These are phyloP conservation scores for Andrena hattorfiana DNA, from an alignment of 2,888 invertebrate genomes.

Conservation along the genomic window DNA sequence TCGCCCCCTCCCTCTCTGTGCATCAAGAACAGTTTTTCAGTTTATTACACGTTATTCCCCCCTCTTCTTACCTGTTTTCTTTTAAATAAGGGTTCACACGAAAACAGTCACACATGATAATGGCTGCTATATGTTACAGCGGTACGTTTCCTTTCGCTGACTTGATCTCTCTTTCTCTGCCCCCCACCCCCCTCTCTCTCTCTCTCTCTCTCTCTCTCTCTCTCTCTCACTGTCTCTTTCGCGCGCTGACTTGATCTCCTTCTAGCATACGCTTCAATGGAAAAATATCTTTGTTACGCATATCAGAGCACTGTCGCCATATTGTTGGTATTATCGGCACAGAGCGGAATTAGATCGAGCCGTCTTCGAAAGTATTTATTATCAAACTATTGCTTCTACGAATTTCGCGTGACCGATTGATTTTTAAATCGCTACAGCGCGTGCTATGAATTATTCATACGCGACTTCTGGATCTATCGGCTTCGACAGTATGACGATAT, in stretches of 20 bases:
- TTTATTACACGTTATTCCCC: constrained; percentile 14
- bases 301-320: constrained; percentile 56
- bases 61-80: background rate
- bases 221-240: background rate
- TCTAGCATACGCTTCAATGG: constrained; percentile 34
- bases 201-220: background rate
- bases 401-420: constrained; percentile 5
- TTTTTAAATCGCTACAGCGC: background rate
- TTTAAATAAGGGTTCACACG: constrained; percentile 44
- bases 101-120: constrained; percentile 68
- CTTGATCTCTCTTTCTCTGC: constrained; percentile 20
- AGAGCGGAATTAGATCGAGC: constrained; percentile 35
- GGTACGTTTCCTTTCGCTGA: constrained; percentile 77
- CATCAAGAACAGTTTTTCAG: constrained; percentile 36
- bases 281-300: constrained; percentile 61
- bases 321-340: constrained; percentile 45
- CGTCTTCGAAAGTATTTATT: constrained; percentile 28
- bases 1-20: background rate
- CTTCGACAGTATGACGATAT: background rate
- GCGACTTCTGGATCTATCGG: background rate
- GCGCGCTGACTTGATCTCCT: constrained; percentile 12
- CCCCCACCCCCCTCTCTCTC: background rate
- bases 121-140: constrained; percentile 82
- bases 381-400: constrained; percentile 16
- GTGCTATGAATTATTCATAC: background rate